Base-by-base conservation (phyloP, 2,113 vertebrate genomes). In the Noctilio leporinus region DNA sequence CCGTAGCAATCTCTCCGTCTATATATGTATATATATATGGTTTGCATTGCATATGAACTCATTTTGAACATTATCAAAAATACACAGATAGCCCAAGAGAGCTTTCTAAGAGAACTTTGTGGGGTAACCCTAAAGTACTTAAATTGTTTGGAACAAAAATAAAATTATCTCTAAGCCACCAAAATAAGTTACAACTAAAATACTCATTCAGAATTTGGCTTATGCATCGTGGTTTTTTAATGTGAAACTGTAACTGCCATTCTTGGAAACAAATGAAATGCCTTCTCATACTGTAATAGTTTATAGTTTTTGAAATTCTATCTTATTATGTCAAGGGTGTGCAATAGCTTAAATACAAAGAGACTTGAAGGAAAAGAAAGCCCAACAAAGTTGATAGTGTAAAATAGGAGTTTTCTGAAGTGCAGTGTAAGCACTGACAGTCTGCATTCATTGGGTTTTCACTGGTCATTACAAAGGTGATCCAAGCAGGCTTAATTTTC, bases 301-400 rank as follows among this genome's bases (percentile, higher is more conserved):
- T 98, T 67, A 91, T 95, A 97, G 91, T 11, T 97, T 77, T 57
- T 96, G 90, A 92, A 92, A 92, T 91, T 96, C 96, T 96, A 49
- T 43, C 90, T 92, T 92, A 88, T 91, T 95, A 59, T 82, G 30
- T 81, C 57, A 96, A 89, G 33, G 30, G 45, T 96, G 84, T 86
- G 10, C 22, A 84, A 69, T 88, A 96, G 17, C 28, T 95, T 96
- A 51, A 92, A 93, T 85, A 92, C 75, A 84, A 92, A 96, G 45
- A 55, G 77, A 7, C n/a, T 95, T 96, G 96, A 91, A 65, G 53
- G 59, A 93, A 96, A 73, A 81, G 47, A 92, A 95, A 97, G 20
- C 86, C 93, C 90, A 91, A 92, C n/a, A 51, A 91, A 97, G 82
- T 90, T 55, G 95, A 96, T 96, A 19, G 24, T 5, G 65, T 94